Evolutionary conservation across 2,113 vertebrate genomes (phyloP), one percentile per base, ranked within the genome.

Genomic region (Potamarius usumacintae): DNA sequence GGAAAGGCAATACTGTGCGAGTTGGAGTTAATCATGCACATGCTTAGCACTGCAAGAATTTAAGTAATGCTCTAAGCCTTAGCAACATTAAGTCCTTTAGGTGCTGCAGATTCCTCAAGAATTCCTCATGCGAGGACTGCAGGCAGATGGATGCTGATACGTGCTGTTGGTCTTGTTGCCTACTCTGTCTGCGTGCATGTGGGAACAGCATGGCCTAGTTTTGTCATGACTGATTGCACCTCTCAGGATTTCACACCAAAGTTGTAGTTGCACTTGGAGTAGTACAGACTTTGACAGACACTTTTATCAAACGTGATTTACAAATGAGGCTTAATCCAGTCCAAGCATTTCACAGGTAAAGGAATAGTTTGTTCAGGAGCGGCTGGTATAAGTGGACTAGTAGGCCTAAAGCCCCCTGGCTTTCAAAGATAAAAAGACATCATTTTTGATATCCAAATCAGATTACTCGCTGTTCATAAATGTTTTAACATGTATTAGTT

Each of bases 191-290:
- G 62, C 1, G n/a, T 86, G 74, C 74, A 55, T 86, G 42, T 65
- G 76, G 20, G 76, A 63, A 80, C 85, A 57, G 74, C 2, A 4
- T 55, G 74, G 85, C 60, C 76, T 80, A 86, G 60, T 86, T 86
- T 86, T 22, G 62, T 78, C 72, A 65, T 27, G 8, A 65, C 74
- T 34, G 58, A 79, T 65, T 79, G 34, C 22, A 12, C 58, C 74
- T 86, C 74, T 78, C 6, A 53, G 74, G 84, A 78, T 65, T 65
- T 78, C 72, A 25, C n/a, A 34, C 58, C 6, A 20, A 69, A 20
- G 12, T 42, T 55, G 50, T 52, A 55, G 74, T 25, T 57, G 17
- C n/a, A 18, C 27, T 80, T 82, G 55, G 10, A 82, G 57, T 42
- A 62, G 79, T 25, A 58, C 55, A 60, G 78, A 27, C 55, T 58